Evolutionary conservation across 1,140 invertebrate genomes (phyloP).

Genomic region (Coenobita brevimanus): DNA sequence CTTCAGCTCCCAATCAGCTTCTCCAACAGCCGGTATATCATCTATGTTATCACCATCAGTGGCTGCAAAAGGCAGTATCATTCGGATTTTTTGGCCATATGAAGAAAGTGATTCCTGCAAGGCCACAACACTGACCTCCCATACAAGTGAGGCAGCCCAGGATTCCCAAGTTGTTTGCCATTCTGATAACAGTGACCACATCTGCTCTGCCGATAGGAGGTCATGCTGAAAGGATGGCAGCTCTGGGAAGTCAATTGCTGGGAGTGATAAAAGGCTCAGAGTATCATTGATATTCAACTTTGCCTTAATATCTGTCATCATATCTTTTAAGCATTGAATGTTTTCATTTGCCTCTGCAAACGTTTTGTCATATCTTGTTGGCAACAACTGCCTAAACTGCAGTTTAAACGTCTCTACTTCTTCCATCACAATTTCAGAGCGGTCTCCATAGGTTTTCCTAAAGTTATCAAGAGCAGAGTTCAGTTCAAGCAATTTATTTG

Average conservation of each 20-base stretch:
- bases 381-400: slow-evolving; percentile 40
- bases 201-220: slow-evolving; percentile 49
- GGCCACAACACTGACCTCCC: slow-evolving; percentile 58
- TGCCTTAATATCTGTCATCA: slow-evolving; percentile 40
- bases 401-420: slow-evolving; percentile 50
- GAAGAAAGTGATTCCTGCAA: slow-evolving; percentile 52
- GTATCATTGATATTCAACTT: slow-evolving; percentile 55
- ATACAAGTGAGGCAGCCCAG: slow-evolving; percentile 46
- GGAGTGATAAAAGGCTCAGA: slow-evolving; percentile 37
- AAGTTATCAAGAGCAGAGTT: slow-evolving; percentile 29
- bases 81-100: slow-evolving; percentile 50
- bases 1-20: slow-evolving; percentile 54
- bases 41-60: not conserved
- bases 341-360: slow-evolving; percentile 20
- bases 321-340: slow-evolving; percentile 25
- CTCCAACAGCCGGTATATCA: slow-evolving; percentile 9
- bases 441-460: slow-evolving; percentile 43
- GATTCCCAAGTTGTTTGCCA: slow-evolving; percentile 60
- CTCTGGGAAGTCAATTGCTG: slow-evolving; percentile 50
- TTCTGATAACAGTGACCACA: slow-evolving; percentile 44
- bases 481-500: slow-evolving; percentile 46
- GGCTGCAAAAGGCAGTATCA: slow-evolving; percentile 30
- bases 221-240: slow-evolving; percentile 48
- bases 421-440: slow-evolving; percentile 51
- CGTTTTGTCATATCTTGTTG: slow-evolving; percentile 41